Percentiles rank a stretch among this genome's conserved stretches.
phyloP scores from a whole-genome alignment of 2,888 invertebrate species.

The Leptinotarsa haldemani region DNA sequence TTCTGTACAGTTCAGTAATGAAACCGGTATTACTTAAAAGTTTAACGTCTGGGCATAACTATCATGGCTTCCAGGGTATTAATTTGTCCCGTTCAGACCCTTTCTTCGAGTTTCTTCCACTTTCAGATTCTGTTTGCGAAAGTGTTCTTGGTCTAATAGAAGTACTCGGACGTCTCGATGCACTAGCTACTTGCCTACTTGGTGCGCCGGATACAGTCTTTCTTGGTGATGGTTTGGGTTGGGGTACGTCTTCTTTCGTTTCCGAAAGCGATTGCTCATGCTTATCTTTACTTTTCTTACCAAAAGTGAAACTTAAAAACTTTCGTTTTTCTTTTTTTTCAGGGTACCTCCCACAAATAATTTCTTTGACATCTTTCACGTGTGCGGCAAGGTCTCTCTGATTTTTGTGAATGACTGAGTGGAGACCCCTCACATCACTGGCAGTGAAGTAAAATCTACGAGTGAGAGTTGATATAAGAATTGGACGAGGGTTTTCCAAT shows the following conservation, averaged over 20 bases:
- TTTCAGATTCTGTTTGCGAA: slow-evolving; percentile 18
- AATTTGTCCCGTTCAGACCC: not conserved
- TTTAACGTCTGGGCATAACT: too few relatives aligned
- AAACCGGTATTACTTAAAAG: too few relatives aligned
- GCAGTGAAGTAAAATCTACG: slow-evolving; percentile 57
- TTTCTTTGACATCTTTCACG: slow-evolving; percentile 32
- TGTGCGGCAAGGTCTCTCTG: slow-evolving; percentile 28
- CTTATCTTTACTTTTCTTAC: slow-evolving; percentile 17
- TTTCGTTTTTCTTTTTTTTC: slow-evolving; percentile 19
- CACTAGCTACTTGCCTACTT: not conserved
- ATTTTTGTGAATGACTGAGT: slow-evolving; percentile 44
- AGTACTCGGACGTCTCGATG: slow-evolving; percentile 10
- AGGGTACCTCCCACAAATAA: not conserved
- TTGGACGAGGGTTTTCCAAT: slow-evolving; percentile 42
- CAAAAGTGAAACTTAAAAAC: slow-evolving; percentile 24
- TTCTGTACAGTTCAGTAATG: too few relatives aligned
- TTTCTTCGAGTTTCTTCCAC: not conserved
- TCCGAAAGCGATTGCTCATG: not conserved
- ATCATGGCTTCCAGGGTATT: slow-evolving; percentile 21
- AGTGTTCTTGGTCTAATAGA: slow-evolving; percentile 8
- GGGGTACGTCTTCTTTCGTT: not conserved
- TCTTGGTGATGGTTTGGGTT: not conserved
- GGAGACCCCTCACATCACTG: slow-evolving; percentile 52
- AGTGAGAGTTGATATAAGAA: slow-evolving; percentile 59
- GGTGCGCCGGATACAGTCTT: not conserved